Evolutionary conservation across 2,113 vertebrate species (phyloP), one percentile per base, ranked within the genome.

Genomic region (Urocynchramus pylzowi): DNA sequence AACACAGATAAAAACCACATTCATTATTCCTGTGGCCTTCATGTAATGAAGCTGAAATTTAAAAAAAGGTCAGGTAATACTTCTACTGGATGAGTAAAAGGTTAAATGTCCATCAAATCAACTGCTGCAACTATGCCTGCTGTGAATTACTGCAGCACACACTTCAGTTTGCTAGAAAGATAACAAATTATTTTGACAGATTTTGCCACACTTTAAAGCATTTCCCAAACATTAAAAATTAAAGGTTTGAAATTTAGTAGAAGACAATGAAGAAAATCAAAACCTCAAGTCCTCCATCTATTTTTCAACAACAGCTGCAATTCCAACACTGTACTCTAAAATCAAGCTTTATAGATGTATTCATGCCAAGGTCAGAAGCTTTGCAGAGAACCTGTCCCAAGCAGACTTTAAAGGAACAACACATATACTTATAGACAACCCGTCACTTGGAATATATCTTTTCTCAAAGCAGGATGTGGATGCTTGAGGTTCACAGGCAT

Each of bases 391-490:
- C 37, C 24, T 63, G 42, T 84, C 61, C 63, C 52, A 86, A 65
- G 54, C 18, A 89, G 33, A 71, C 42, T 79, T 79, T 79, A 64
- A 87, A 75, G 47, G n/a, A 94, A 86, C 16, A 89, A 91, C 17
- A 57, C 10, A 71, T 14, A 90, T 35, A 37, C 50, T 91, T 88
- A 95, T 27, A 45, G 93, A 94, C 91, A 96, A 80, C 13, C 47
- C 95, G 87, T 85, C 95, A 95, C 83, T 90, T 53, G 22, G 28
- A 93, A 96, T 90, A n/a, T 7, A 67, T 37, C 16, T 74, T 20
- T 64, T 77, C 52, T 78, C 64, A 95, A 81, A 88, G 69, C 52
- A 90, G n/a, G 42, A 80, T 67, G 47, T 74, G 80, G 44, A 82
- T 79, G 60, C 42, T 83, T 86, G 63, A 80, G 14, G 33, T 77